Percentiles rank a stretch among this genome's conserved stretches.
Conservation (phyloP, 2,888 invertebrate species). For the Trissolcus brochymenae region DNA sequence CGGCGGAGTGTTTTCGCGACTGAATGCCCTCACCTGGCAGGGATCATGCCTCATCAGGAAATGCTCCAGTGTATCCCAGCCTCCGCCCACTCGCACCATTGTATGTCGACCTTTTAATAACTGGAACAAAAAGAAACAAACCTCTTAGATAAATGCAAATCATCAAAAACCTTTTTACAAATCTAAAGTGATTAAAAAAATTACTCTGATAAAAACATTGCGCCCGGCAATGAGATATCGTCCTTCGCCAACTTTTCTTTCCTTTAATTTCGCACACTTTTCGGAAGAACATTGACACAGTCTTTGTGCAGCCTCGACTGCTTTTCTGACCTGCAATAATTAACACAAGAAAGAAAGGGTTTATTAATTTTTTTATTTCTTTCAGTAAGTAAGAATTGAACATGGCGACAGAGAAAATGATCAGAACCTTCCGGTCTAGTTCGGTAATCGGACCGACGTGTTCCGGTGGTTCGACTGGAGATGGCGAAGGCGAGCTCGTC, state of each 20-base stretch:
- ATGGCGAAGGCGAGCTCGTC: conserved; percentile 65
- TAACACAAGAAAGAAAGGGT: background rate
- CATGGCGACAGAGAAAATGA: background rate
- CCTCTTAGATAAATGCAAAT: background rate
- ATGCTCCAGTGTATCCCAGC: conserved; percentile 95
- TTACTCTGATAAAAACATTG: conserved; percentile 91
- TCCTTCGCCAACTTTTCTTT: conserved; percentile 90
- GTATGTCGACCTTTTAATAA: conserved; percentile 93
- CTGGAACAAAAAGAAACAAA: conserved; percentile 76
- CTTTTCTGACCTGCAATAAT: conserved; percentile 69
- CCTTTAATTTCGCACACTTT: conserved; percentile 85
- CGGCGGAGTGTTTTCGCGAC: conserved; percentile 75
- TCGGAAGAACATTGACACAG: conserved; percentile 85
- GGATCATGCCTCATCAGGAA: conserved; percentile 93
- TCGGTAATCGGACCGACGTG: conserved; percentile 78
- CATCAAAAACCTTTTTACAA: background rate
- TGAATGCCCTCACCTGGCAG: conserved; percentile 82
- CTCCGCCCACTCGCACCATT: conserved; percentile 96
- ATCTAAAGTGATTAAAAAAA: conserved; percentile 3
- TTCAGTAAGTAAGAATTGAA: background rate
- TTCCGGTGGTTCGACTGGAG: conserved; percentile 72
- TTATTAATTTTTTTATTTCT: background rate
- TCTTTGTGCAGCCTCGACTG: conserved; percentile 83
- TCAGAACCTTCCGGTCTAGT: conserved; percentile 80
- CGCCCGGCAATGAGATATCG: conserved; percentile 89